A percentile compares a stretch with the other conserved stretches of the same genome.
phyloP scores from a whole-genome alignment of 2,888 invertebrate genomes.

The Phasia obesa region DNA sequence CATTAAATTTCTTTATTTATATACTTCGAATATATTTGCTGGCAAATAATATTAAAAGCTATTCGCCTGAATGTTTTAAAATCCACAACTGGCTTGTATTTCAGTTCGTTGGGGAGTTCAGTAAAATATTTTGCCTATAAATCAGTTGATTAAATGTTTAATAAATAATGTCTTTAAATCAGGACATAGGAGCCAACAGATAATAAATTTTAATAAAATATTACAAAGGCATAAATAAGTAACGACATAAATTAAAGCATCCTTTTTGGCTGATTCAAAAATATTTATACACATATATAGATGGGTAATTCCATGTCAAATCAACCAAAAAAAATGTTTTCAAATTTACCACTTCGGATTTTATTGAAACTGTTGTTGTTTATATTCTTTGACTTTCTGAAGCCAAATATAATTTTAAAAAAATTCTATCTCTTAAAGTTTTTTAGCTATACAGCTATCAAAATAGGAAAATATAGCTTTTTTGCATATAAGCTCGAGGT shows the following conservation, averaged over 20 bases:
- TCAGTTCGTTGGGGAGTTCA: slow-evolving; percentile 3
- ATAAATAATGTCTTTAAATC: slow-evolving; percentile 28
- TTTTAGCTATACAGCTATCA: too few species aligned
- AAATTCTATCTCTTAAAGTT: too few species aligned
- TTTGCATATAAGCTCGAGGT: too few species aligned
- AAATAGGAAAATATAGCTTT: too few species aligned
- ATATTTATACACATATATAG: too few species aligned
- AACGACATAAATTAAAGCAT: not conserved
- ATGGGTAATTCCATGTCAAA: too few species aligned
- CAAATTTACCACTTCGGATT: too few species aligned
- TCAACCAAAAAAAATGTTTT: too few species aligned
- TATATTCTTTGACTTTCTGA: too few species aligned
- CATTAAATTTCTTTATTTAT: slow-evolving; percentile 33
- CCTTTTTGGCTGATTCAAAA: not conserved
- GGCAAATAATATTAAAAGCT: slow-evolving; percentile 37
- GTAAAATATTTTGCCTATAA: slow-evolving; percentile 35
- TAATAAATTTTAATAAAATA: slow-evolving; percentile 21
- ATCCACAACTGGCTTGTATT: not conserved
- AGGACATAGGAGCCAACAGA: slow-evolving; percentile 12
- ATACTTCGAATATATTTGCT: slow-evolving; percentile 1
- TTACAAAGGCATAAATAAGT: not conserved
- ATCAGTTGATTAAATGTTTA: slow-evolving; percentile 27
- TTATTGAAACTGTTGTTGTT: too few species aligned
- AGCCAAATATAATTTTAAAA: too few species aligned
- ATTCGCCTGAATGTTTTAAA: too few species aligned